phyloP scores from a whole-genome alignment of 2,113 vertebrate species.

The Pygoscelis antarcticus region DNA sequence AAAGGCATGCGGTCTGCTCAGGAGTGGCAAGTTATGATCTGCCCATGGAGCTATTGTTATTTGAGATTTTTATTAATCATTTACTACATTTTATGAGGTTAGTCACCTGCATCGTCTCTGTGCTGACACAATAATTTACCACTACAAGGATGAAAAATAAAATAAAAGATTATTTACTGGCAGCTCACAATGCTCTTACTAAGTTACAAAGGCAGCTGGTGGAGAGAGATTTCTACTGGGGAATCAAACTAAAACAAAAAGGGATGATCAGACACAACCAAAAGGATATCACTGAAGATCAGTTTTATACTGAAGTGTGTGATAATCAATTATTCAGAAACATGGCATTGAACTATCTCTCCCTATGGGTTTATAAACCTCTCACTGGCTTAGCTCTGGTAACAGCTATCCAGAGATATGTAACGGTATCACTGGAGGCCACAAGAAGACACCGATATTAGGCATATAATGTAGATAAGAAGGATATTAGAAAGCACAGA shows the following conservation, averaged over 20 bases:
- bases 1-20: not conserved
- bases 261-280: conserved; percentile 12
- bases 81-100: conserved; percentile 69
- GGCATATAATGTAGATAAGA: not conserved
- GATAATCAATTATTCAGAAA: conserved; percentile 77
- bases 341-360: conserved; percentile 48
- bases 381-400: conserved; percentile 22
- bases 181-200: conserved; percentile 46
- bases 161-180: conserved; percentile 71
- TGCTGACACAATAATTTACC: conserved; percentile 72
- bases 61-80: conserved; percentile 72
- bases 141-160: conserved; percentile 60
- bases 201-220: conserved; percentile 57
- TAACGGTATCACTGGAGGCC: not conserved
- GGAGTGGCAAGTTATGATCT: not conserved
- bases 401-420: conserved; percentile 34
- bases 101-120: conserved; percentile 70
- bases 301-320: conserved; percentile 44
- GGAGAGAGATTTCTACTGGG: conserved; percentile 43
- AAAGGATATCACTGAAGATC: conserved; percentile 59
- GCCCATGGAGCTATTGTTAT: conserved; percentile 37
- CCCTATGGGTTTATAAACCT: conserved; percentile 52
- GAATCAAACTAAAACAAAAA: conserved; percentile 49
- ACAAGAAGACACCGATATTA: not conserved
- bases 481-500: not conserved